These are phyloP conservation scores for Vollenhovia emeryi DNA, from an alignment of 1,140 invertebrate genomes.

Conservation along the genomic window DNA sequence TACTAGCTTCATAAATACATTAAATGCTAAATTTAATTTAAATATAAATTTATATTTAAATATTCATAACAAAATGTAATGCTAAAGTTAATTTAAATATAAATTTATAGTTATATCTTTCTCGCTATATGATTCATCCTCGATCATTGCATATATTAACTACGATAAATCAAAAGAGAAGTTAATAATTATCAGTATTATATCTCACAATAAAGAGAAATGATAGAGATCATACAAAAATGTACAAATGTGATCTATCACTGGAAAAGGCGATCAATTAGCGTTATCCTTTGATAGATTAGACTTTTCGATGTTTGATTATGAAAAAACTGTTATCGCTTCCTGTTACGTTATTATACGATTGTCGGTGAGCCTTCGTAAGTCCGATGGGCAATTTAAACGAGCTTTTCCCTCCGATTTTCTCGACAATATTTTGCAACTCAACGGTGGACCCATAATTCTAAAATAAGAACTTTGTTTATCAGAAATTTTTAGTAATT, in stretches of 20 bases:
- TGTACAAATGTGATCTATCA: conserved; percentile 75
- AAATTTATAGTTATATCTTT: conserved; percentile 35
- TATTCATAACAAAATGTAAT: conserved; percentile 23
- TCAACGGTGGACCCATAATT: not conserved
- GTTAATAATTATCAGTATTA: conserved; percentile 70
- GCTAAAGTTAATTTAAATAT: conserved; percentile 29
- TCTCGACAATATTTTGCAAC: not conserved
- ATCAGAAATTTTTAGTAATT: not conserved
- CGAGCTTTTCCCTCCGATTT: not conserved
- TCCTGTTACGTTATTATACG: conserved; percentile 69
- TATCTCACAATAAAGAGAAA: conserved; percentile 76
- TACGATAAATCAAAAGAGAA: conserved; percentile 68
- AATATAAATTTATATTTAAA: conserved; percentile 38
- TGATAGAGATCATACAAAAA: conserved; percentile 75
- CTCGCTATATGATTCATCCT: conserved; percentile 64
- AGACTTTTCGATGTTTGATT: conserved; percentile 78
- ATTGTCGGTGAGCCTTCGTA: conserved; percentile 78
- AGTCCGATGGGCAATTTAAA: conserved; percentile 71
- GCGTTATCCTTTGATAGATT: conserved; percentile 73
- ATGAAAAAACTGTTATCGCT: conserved; percentile 71
- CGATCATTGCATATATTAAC: conserved; percentile 62
- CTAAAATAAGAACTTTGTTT: not conserved
- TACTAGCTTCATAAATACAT: conserved; percentile 26
- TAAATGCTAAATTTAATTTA: conserved; percentile 39
- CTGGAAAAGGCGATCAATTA: conserved; percentile 58